Percentiles rank a stretch among this genome's conserved stretches.
These are phyloP conservation scores for Actinia equina DNA, from an alignment of 64 coral and sea anemone species.

Conservation along the genomic window DNA sequence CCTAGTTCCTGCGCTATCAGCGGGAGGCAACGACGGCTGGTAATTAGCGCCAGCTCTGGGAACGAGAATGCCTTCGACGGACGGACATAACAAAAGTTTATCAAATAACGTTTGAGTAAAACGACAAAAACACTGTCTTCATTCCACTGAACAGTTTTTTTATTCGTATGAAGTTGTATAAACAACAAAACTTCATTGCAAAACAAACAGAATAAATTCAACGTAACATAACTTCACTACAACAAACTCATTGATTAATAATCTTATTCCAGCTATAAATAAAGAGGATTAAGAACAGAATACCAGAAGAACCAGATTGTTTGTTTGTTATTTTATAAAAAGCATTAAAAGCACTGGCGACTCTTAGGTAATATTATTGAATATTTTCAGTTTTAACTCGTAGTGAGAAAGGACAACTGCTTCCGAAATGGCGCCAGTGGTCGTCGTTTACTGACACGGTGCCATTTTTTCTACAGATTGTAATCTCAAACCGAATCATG, in stretches of 20 bases:
- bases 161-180: background rate
- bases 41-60: too few species aligned
- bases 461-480: background rate
- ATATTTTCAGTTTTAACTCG: background rate
- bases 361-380: background rate
- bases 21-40: too few species aligned
- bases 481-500: background rate
- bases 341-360: background rate
- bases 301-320: background rate
- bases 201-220: background rate
- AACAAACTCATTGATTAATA: background rate
- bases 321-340: background rate
- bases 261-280: background rate
- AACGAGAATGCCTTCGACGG: too few species aligned
- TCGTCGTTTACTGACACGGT: background rate
- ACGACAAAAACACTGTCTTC: too few species aligned
- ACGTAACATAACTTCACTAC: background rate
- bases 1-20: too few species aligned
- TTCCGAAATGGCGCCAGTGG: background rate
- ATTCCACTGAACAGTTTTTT: too few species aligned
- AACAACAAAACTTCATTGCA: too few species aligned
- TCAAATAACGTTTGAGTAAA: too few species aligned
- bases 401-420: background rate
- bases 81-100: too few species aligned
- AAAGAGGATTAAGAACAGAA: background rate